phyloP scores from a whole-genome alignment of 2,797 vertebrate genomes.

The Phoeniculus purpureus region DNA sequence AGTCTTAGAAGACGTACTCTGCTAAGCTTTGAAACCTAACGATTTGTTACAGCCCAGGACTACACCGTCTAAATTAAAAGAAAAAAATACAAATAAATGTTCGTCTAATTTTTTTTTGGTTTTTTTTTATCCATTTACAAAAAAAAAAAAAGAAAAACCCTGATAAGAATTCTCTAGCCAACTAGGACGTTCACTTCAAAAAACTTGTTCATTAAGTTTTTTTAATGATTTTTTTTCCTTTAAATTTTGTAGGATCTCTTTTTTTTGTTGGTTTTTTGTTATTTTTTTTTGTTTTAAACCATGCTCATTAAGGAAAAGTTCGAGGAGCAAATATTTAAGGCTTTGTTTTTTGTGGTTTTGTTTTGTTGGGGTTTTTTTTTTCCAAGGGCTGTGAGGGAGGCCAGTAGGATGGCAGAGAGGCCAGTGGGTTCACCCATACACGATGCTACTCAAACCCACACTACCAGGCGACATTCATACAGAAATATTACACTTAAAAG shows the following conservation, averaged over 20 bases:
- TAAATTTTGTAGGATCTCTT: slow-evolving; percentile 65
- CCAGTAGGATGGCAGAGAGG: slow-evolving; percentile 83
- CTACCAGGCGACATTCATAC: slow-evolving; percentile 84
- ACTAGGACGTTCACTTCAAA: slow-evolving; percentile 79
- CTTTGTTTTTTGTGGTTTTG: slow-evolving; percentile 81
- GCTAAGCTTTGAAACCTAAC: slow-evolving; percentile 83
- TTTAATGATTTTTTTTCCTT: neutral
- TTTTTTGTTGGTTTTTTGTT: slow-evolving; percentile 33
- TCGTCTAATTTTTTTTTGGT: slow-evolving; percentile 77
- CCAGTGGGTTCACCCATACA: slow-evolving; percentile 84
- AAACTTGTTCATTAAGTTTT: slow-evolving; percentile 52
- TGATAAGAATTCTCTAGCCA: slow-evolving; percentile 87
- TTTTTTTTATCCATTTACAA: slow-evolving; percentile 76
- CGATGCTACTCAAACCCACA: slow-evolving; percentile 82
- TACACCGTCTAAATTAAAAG: slow-evolving; percentile 88
- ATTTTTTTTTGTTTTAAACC: slow-evolving; percentile 74
- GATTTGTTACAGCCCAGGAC: slow-evolving; percentile 84
- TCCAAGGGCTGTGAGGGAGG: slow-evolving; percentile 87
- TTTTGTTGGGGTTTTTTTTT: slow-evolving; percentile 85
- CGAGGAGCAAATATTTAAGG: slow-evolving; percentile 96
- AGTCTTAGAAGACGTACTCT: slow-evolving; percentile 77
- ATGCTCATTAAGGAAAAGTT: slow-evolving; percentile 89
- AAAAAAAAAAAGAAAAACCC: slow-evolving; percentile 64
- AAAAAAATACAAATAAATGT: slow-evolving; percentile 88
- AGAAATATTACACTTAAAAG: slow-evolving; percentile 93